These are phyloP conservation scores for Dendrocopos noguchii DNA, from an alignment of 2,113 vertebrate genomes.

Conservation along the genomic window DNA sequence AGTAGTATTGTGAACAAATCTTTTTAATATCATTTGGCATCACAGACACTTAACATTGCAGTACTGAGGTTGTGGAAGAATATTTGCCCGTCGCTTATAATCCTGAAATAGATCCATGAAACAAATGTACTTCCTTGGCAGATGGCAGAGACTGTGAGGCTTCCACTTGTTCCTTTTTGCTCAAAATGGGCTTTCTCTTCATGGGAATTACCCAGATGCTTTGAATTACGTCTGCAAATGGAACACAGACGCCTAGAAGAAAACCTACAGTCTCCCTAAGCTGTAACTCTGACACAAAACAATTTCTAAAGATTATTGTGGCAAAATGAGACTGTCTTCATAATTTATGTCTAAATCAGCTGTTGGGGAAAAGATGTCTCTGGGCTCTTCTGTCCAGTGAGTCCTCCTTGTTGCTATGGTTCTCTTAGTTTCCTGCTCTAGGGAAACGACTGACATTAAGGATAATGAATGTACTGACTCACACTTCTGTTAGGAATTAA, in stretches of 20 bases:
- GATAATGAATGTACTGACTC: conserved; percentile 24
- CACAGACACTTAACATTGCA: neutral
- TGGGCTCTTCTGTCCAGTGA: neutral
- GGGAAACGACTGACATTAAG: neutral
- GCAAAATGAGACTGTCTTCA: neutral
- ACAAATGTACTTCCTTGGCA: neutral
- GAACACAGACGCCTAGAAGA: neutral
- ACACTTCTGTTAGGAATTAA: neutral
- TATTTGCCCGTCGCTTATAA: neutral
- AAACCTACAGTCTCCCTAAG: neutral
- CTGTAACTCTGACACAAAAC: neutral
- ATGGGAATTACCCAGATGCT: neutral
- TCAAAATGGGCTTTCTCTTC: neutral
- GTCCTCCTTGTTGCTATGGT: neutral
- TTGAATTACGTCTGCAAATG: neutral
- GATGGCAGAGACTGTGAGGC: neutral
- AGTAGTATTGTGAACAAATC: neutral
- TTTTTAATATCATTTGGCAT: neutral
- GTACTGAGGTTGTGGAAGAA: neutral
- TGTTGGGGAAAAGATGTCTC: neutral
- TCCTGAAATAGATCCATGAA: neutral
- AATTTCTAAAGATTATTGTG: neutral
- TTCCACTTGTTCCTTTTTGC: neutral
- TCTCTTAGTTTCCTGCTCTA: conserved; percentile 8
- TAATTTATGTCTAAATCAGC: neutral